A percentile compares a stretch with the other conserved stretches of the same genome.
Evolutionary conservation across 2,113 vertebrate species (phyloP).

Genomic region (Salminus brasiliensis): DNA sequence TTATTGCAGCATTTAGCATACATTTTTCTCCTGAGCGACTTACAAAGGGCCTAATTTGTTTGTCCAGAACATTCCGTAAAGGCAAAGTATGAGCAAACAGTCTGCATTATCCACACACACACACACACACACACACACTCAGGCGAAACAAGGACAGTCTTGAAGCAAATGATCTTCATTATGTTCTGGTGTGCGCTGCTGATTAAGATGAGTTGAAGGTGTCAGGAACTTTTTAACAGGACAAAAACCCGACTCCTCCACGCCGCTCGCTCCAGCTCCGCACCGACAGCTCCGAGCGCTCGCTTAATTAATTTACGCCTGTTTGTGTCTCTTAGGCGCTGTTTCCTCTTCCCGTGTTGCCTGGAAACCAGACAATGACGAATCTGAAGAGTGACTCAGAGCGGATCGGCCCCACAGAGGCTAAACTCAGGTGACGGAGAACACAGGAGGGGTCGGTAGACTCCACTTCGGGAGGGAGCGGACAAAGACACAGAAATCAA

Average conservation of each 20-base stretch:
- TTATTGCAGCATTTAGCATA: no score
- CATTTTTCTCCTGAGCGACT: no score
- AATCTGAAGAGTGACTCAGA: not conserved
- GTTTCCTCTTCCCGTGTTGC: constrained; percentile 35
- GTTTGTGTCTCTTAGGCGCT: not conserved
- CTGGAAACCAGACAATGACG: constrained; percentile 37
- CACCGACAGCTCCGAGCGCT: not conserved
- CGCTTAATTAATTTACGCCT: constrained; percentile 22
- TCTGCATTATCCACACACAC: not conserved
- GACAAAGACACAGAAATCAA: not conserved
- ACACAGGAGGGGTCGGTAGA: not conserved
- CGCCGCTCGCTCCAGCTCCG: not conserved
- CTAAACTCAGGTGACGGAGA: constrained; percentile 3
- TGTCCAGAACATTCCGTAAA: not conserved
- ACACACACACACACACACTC: not conserved
- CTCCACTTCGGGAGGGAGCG: not conserved
- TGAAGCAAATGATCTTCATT: not conserved
- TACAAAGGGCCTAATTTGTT: no score
- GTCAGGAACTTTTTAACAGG: not conserved
- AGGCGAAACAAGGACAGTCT: not conserved
- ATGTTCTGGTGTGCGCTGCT: not conserved
- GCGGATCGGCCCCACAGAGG: not conserved
- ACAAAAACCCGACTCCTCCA: not conserved
- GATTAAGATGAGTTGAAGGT: not conserved
- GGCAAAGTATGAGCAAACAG: not conserved